A percentile compares a stretch with the other conserved stretches of the same genome.
These are phyloP conservation scores for Hypocryptadius cinnamomeus DNA, from an alignment of 2,113 vertebrate genomes.

Conservation along the genomic window DNA sequence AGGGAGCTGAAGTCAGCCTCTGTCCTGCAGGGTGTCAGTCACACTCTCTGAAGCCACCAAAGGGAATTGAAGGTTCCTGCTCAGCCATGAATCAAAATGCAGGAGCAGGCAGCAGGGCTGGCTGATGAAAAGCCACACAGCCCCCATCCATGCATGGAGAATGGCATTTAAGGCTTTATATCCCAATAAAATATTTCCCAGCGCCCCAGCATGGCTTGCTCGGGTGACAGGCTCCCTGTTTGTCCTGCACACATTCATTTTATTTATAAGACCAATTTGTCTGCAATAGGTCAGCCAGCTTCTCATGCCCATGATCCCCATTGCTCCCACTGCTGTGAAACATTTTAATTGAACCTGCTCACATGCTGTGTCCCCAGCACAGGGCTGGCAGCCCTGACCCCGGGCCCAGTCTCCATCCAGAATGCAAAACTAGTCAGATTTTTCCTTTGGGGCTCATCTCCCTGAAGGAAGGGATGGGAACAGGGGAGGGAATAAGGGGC, in stretches of 20 bases:
- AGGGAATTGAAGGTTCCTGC: not conserved
- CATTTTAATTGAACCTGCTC: not conserved
- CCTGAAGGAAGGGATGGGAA: not conserved
- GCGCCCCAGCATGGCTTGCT: not conserved
- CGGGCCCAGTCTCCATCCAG: not conserved
- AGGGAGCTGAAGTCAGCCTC: not conserved
- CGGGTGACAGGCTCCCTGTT: not conserved
- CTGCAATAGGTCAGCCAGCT: not conserved
- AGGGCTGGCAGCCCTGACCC: not conserved
- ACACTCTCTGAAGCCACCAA: not conserved
- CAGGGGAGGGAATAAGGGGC: not conserved
- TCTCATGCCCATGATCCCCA: not conserved
- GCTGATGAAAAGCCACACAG: not conserved
- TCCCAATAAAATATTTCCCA: conserved; percentile 22
- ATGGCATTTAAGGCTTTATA: conserved; percentile 21
- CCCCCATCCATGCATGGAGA: not conserved
- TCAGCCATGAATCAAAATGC: not conserved
- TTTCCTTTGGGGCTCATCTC: not conserved
- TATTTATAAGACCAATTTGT: conserved; percentile 20
- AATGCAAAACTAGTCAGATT: not conserved
- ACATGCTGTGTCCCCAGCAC: not conserved
- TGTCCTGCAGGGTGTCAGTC: not conserved
- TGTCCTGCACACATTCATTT: not conserved
- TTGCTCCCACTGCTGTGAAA: not conserved
- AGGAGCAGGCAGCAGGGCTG: not conserved